Base-by-base conservation (phyloP, 2,113 vertebrate genomes). In the Xyliphius kryptos region DNA sequence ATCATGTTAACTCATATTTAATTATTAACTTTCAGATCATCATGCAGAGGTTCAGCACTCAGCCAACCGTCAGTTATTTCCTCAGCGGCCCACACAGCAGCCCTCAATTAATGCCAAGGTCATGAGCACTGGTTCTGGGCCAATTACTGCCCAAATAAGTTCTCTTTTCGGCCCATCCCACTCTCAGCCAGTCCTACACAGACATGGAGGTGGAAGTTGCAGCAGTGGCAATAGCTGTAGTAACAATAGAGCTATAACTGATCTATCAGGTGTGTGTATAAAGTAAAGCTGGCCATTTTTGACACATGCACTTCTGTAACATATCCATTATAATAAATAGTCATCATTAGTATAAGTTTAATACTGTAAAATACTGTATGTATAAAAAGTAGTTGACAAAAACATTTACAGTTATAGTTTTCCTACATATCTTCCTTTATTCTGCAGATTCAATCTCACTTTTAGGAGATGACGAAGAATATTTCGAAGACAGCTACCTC, bases 381-480 rank as follows among this genome's bases (percentile, higher is more conserved):
- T n/a, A n/a, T n/a, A n/a, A n/a, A n/a, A n/a, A n/a, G n/a, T n/a
- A n/a, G n/a, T n/a, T n/a, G n/a, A n/a, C n/a, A n/a, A n/a, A n/a
- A n/a, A n/a, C n/a, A n/a, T n/a, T n/a, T n/a, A n/a, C n/a, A n/a
- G n/a, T n/a, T n/a, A n/a, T n/a, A n/a, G n/a, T n/a, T n/a, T n/a
- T n/a, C n/a, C n/a, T n/a, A n/a, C n/a, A n/a, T n/a, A n/a, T n/a
- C n/a, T n/a, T n/a, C n/a, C n/a, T 13, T 75, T 6, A 47, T 19
- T 68, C 8, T 1, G 26, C 59, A 87, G 84, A 85, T 66, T 81
- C 86, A 1, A 72, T 88, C 16, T 78, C 83, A 49, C 82, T 86
- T 47, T 38, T 89, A 74, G 82, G 83, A 74, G 84, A 87, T 68
- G 74, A 75, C 8, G 84, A 84, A 2, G 84, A 85, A 22, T 86